Conservation (phyloP, 2,797 vertebrate genomes). For the Hydrocynus forskahlii region DNA sequence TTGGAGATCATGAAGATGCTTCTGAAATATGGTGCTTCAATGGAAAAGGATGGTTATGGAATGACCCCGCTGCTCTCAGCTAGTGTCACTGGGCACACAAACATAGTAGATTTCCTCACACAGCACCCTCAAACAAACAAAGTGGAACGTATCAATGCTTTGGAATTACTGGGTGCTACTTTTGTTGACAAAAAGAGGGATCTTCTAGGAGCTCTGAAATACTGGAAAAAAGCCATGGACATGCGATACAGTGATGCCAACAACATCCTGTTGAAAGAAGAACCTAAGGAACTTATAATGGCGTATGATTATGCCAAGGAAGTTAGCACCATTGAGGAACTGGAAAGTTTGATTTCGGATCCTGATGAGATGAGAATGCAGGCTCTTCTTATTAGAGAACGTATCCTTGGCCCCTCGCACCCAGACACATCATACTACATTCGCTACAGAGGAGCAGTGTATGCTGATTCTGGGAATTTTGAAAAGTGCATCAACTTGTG, state of each 20-base stretch:
- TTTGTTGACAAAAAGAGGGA: conserved; percentile 99
- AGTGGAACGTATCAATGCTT: conserved; percentile 89
- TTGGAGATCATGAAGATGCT: conserved; percentile 98
- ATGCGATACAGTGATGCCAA: conserved; percentile 90
- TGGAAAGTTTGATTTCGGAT: conserved; percentile 95
- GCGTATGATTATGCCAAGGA: conserved; percentile 97
- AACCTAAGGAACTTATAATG: conserved; percentile 92
- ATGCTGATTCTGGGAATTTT: conserved; percentile 98
- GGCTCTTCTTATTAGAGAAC: conserved; percentile 93
- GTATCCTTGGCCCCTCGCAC: conserved; percentile 95
- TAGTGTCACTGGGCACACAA: conserved; percentile 97
- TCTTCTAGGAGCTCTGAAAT: conserved; percentile 94
- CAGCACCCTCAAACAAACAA: conserved; percentile 90
- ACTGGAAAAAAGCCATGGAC: conserved; percentile 98
- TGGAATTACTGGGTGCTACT: conserved; percentile 95
- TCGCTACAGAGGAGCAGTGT: conserved; percentile 95
- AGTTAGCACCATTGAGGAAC: conserved; percentile 89
- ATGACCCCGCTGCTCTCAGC: conserved; percentile 98
- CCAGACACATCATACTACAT: conserved; percentile 99
- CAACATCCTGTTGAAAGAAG: conserved; percentile 87
- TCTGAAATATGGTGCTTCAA: conserved; percentile 92
- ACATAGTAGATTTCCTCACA: conserved; percentile 96
- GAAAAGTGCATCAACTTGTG: conserved; percentile 97
- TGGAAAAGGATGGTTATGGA: conserved; percentile 97
- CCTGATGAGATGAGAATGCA: conserved; percentile 99